Percentiles rank a stretch among this genome's conserved stretches.
Evolutionary conservation across 2,113 vertebrate genomes (phyloP).

Genomic region (Nothobranchius kuhntae): DNA sequence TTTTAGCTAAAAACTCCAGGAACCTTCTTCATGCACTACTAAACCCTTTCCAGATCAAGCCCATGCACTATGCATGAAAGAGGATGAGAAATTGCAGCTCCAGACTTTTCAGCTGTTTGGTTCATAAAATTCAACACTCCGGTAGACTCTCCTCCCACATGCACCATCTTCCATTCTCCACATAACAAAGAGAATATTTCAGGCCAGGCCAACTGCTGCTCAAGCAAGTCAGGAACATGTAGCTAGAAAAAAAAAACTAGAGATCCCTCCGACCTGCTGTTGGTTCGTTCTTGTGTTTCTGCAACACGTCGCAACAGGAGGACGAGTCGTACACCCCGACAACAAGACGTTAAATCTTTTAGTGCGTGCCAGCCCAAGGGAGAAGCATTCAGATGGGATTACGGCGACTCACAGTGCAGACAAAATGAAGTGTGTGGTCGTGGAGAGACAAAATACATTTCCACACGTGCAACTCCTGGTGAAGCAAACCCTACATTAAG

Average conservation of each 20-base stretch:
- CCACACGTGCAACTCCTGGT: slow-evolving; percentile 25
- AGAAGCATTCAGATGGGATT: slow-evolving; percentile 31
- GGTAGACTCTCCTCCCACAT: slow-evolving; percentile 5
- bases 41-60: not conserved
- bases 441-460: slow-evolving; percentile 31
- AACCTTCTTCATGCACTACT: too few relatives aligned
- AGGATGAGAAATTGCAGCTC: slow-evolving; percentile 32
- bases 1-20: not conserved
- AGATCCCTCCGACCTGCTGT: not conserved
- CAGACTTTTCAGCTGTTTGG: not conserved
- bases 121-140: slow-evolving; percentile 18
- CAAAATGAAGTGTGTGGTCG: slow-evolving; percentile 26
- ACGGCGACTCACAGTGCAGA: slow-evolving; percentile 31
- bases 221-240: slow-evolving; percentile 24
- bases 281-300: not conserved
- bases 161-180: slow-evolving; percentile 10
- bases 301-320: slow-evolving; percentile 24
- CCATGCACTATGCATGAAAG: slow-evolving; percentile 38
- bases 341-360: slow-evolving; percentile 50
- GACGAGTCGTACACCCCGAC: slow-evolving; percentile 27
- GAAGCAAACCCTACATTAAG: slow-evolving; percentile 44
- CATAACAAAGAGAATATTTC: slow-evolving; percentile 20
- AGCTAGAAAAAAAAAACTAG: slow-evolving; percentile 19
- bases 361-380: slow-evolving; percentile 21
- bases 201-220: slow-evolving; percentile 7